phyloP scores from a whole-genome alignment of 2,888 invertebrate species.

The Psococerastis gibbosa region DNA sequence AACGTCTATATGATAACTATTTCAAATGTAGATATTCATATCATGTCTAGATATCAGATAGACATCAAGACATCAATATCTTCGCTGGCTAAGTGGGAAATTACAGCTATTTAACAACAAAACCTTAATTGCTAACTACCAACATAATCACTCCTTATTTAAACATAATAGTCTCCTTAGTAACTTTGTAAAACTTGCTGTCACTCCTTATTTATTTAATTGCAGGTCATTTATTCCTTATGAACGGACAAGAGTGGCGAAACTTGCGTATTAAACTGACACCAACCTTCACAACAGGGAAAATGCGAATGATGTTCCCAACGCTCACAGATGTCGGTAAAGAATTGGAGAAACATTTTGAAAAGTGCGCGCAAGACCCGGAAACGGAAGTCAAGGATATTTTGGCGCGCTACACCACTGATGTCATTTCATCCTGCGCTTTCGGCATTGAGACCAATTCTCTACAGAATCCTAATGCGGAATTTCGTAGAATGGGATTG shows the following conservation, averaged over 20 bases:
- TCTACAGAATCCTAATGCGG: slow-evolving; percentile 1
- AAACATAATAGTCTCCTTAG: no score
- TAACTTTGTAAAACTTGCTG: no score
- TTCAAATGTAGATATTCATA: no score
- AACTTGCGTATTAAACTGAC: slow-evolving; percentile 24
- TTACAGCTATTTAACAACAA: no score
- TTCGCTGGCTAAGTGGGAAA: no score
- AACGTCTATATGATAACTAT: no score
- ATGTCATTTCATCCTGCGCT: slow-evolving; percentile 15
- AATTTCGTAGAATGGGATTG: background rate
- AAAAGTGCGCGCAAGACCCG: slow-evolving; percentile 13
- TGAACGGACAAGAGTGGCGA: slow-evolving; percentile 24
- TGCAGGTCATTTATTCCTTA: slow-evolving; percentile 21
- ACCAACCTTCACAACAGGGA: slow-evolving; percentile 26
- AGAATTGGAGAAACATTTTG: slow-evolving; percentile 16
- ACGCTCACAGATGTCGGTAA: slow-evolving; percentile 20
- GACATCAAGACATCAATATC: no score
- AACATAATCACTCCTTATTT: no score
- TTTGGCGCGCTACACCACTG: slow-evolving; percentile 13
- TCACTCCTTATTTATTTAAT: no score
- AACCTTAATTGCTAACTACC: no score
- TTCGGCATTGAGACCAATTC: slow-evolving; percentile 12
- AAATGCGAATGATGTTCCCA: slow-evolving; percentile 24
- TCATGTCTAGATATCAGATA: no score
- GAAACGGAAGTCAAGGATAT: slow-evolving; percentile 15